Percentiles rank a stretch among this genome's conserved stretches.
Conservation (phyloP, 2,888 invertebrate species). For the Ophion slaviceki region DNA sequence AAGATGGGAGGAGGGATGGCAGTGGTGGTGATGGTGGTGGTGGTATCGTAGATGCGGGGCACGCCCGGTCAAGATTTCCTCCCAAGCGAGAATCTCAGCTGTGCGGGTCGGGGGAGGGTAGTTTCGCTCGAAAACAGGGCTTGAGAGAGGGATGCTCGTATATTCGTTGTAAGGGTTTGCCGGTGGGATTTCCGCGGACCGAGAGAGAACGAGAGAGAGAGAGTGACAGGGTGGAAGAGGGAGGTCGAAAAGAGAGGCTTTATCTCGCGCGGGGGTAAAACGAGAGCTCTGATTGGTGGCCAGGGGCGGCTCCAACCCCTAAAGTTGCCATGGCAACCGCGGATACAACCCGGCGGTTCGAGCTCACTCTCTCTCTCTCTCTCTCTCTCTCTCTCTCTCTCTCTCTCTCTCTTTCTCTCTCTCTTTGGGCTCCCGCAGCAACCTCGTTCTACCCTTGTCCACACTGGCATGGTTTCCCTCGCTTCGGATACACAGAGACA, state of each 20-base stretch:
- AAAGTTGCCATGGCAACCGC: conserved; percentile 86
- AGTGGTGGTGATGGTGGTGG: conserved; percentile 64
- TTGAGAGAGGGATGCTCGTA: conserved; percentile 49
- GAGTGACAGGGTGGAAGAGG: too few relatives aligned
- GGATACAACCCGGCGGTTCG: conserved; percentile 80
- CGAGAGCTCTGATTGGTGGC: conserved; percentile 86
- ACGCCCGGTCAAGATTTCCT: conserved; percentile 84
- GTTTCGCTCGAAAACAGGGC: conserved; percentile 31
- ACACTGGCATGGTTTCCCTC: conserved; percentile 16
- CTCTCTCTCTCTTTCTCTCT: conserved; percentile 1
- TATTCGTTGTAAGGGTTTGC: conserved; percentile 51
- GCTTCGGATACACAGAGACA: conserved; percentile 44
- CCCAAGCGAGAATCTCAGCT: conserved; percentile 83
- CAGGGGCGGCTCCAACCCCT: conserved; percentile 82
- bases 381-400: too few relatives aligned
- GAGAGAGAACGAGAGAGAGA: conserved; percentile 18
- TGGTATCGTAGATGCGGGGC: conserved; percentile 83
- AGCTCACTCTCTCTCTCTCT: conserved; percentile 7
- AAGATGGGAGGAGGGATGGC: conserved; percentile 29
- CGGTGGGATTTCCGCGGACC: conserved; percentile 45
- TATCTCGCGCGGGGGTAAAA: conserved; percentile 71
- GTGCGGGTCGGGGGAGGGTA: conserved; percentile 62
- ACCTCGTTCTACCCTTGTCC: conserved; percentile 23
- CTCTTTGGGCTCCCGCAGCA: neutral
- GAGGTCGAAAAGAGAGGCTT: conserved; percentile 24